These are phyloP conservation scores for Ceryle rudis DNA, from an alignment of 2,797 vertebrate genomes.

Conservation along the genomic window DNA sequence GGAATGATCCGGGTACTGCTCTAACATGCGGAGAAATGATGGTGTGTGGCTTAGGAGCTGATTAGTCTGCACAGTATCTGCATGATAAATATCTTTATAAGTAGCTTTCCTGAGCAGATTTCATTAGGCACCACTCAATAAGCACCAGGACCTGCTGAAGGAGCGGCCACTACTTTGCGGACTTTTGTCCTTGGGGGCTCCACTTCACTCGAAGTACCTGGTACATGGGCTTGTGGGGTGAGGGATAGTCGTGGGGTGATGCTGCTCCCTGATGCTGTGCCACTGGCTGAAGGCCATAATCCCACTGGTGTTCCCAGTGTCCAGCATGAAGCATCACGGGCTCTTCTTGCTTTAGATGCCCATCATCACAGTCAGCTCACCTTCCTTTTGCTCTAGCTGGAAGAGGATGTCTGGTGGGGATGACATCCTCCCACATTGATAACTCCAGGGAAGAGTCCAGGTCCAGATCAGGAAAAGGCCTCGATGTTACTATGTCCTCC, in stretches of 20 bases:
- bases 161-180: neutral
- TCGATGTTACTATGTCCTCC: neutral
- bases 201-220: neutral
- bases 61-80: neutral
- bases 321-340: accelerated
- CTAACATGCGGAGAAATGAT: neutral
- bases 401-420: neutral
- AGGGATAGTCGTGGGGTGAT: neutral
- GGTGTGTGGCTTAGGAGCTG: neutral
- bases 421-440: neutral
- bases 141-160: neutral
- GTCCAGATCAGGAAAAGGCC: neutral
- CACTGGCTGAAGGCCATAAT: accelerated
- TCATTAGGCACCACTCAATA: neutral
- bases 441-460: neutral
- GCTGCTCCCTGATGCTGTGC: neutral
- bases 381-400: neutral
- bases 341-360: neutral
- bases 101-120: slow-evolving; percentile 5
- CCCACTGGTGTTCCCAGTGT: accelerated
- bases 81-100: neutral
- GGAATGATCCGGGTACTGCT: neutral
- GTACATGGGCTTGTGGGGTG: accelerated
- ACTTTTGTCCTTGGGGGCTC: neutral
- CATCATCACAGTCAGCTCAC: accelerated